These are phyloP conservation scores for Xestia ashworthii DNA, from an alignment of 2,888 invertebrate species.

Conservation along the genomic window DNA sequence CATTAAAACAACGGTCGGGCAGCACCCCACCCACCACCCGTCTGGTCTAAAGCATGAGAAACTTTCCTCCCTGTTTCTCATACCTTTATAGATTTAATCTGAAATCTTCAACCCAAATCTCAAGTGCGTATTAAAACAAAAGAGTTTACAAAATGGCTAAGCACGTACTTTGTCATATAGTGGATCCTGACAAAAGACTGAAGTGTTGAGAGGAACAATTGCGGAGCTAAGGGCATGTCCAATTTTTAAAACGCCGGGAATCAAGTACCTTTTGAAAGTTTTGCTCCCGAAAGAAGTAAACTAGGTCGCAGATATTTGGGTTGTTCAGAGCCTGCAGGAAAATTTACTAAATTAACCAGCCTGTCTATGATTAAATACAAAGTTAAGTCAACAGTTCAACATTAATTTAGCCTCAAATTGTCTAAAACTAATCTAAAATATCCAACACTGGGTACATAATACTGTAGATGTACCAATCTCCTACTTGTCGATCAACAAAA, in stretches of 20 bases:
- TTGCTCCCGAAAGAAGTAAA: not conserved
- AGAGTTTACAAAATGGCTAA: slow-evolving; percentile 30
- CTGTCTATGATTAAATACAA: not conserved
- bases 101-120: slow-evolving; percentile 10
- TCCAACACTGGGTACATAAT: not conserved
- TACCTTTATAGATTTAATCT: not conserved
- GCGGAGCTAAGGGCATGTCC: slow-evolving; percentile 8
- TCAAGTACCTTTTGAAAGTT: slow-evolving; percentile 14
- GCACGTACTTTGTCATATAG: slow-evolving; percentile 12
- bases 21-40: not conserved
- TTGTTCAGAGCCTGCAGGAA: not conserved
- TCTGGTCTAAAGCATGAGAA: not conserved
- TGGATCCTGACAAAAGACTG: slow-evolving; percentile 38
- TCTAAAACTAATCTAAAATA: not conserved
- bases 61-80: not conserved
- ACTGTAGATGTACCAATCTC: not conserved
- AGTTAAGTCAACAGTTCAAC: not conserved
- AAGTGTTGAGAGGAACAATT: slow-evolving; percentile 25
- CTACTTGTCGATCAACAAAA: slow-evolving; percentile 1
- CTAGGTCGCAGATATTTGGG: slow-evolving; percentile 13
- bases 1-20: no score
- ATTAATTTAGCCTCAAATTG: not conserved
- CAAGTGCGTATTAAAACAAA: slow-evolving; percentile 29
- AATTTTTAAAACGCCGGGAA: slow-evolving; percentile 28
- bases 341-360: not conserved